A percentile compares a stretch with the other conserved stretches of the same genome.
phyloP scores from a whole-genome alignment of 1,140 invertebrate genomes.

The Pachypeltis micranthus region DNA sequence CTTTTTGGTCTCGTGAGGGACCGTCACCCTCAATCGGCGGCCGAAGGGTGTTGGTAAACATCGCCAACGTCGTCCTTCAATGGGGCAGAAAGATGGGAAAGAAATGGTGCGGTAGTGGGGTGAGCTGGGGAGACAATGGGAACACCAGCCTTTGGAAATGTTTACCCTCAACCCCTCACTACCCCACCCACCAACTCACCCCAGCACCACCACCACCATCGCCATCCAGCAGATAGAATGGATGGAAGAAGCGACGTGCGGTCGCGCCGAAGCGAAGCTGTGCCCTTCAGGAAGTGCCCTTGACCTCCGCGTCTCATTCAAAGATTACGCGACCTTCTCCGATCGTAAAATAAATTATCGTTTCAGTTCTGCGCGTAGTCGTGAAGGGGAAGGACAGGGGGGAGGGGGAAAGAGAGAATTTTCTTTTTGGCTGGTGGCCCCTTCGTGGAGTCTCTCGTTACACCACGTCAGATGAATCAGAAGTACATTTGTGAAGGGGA shows the following conservation, averaged over 20 bases:
- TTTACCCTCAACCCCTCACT: too few relatives aligned
- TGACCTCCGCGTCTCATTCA: slow-evolving; percentile 10
- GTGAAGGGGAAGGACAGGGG: neutral
- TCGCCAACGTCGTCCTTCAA: neutral
- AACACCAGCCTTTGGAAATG: neutral
- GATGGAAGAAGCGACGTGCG: too few relatives aligned
- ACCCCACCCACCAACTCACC: too few relatives aligned
- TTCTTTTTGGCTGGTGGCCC: too few relatives aligned
- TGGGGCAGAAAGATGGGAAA: too few relatives aligned
- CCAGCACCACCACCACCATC: too few relatives aligned
- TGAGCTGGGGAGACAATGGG: neutral
- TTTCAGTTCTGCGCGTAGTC: too few relatives aligned
- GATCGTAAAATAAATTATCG: slow-evolving; percentile 15
- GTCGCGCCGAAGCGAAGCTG: too few relatives aligned
- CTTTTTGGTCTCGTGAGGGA: neutral
- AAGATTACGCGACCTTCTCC: slow-evolving; percentile 6
- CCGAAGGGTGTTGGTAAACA: slow-evolving; percentile 1
- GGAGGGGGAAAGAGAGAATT: too few relatives aligned
- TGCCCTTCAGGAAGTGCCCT: slow-evolving; percentile 14
- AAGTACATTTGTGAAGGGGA: neutral
- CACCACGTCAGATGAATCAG: too few relatives aligned
- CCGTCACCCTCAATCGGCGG: neutral
- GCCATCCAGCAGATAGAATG: too few relatives aligned
- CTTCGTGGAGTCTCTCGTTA: too few relatives aligned
- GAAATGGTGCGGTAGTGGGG: neutral